phyloP scores from a whole-genome alignment of 2,113 vertebrate genomes.

The Hypocryptadius cinnamomeus region DNA sequence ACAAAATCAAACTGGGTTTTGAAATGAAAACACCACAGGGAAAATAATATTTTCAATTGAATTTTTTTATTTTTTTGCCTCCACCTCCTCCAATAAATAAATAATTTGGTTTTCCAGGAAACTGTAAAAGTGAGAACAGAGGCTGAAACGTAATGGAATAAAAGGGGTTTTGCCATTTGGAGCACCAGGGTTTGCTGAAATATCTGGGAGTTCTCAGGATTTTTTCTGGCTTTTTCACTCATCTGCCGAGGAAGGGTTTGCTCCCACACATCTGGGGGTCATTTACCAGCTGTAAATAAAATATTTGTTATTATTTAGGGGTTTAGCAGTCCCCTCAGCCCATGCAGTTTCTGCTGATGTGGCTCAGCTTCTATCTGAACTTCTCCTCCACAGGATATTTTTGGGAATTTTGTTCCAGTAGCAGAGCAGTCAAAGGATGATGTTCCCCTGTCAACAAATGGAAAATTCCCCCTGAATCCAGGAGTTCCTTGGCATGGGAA shows the following conservation, averaged over 20 bases:
- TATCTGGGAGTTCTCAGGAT: background rate
- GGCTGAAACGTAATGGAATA: background rate
- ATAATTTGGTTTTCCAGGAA: slow-evolving; percentile 4
- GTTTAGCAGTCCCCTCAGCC: background rate
- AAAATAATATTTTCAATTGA: background rate
- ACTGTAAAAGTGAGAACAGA: background rate
- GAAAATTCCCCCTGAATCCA: background rate
- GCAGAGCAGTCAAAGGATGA: background rate
- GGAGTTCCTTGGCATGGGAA: accelerated
- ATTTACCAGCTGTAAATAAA: background rate
- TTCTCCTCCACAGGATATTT: background rate
- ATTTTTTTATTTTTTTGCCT: background rate
- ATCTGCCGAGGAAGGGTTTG: background rate
- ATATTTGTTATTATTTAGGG: background rate
- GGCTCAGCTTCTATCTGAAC: background rate
- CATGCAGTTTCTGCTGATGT: background rate
- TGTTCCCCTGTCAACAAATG: background rate
- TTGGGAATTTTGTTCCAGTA: background rate
- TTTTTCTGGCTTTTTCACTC: background rate
- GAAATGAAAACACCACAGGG: background rate
- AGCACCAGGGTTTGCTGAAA: background rate
- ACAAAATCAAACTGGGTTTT: background rate
- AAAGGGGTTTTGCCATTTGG: background rate
- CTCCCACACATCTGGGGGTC: background rate
- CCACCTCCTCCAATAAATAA: background rate